A percentile compares a stretch with the other conserved stretches of the same genome.
Evolutionary conservation across 2,797 vertebrate species (phyloP).

Genomic region (Danio aesculapii): DNA sequence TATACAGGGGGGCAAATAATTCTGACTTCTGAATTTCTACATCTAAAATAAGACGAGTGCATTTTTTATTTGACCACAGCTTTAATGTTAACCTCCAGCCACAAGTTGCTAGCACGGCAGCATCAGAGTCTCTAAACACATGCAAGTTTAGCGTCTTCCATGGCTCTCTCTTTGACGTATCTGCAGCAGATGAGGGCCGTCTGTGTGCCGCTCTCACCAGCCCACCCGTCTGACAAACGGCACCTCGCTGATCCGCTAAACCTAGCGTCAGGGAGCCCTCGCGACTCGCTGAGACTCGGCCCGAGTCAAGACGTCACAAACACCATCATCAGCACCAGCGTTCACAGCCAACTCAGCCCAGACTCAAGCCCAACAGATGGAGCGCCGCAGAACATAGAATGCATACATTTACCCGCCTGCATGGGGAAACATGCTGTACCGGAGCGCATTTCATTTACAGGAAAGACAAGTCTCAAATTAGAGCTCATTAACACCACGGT

Average conservation of each 20-base stretch:
- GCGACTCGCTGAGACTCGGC: conserved; percentile 73
- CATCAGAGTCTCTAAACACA: conserved; percentile 1
- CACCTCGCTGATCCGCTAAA: conserved; percentile 68
- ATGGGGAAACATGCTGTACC: conserved; percentile 46
- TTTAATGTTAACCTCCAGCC: not conserved
- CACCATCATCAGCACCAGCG: conserved; percentile 54
- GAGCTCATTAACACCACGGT: not conserved
- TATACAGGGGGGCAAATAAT: too few species aligned
- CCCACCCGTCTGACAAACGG: conserved; percentile 85
- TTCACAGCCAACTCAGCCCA: conserved; percentile 63
- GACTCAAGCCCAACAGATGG: conserved; percentile 62
- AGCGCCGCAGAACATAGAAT: conserved; percentile 60
- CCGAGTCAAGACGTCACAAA: conserved; percentile 74
- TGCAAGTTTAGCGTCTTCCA: conserved; percentile 31
- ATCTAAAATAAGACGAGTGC: too few species aligned
- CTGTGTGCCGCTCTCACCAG: conserved; percentile 84
- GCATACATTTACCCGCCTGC: conserved; percentile 53
- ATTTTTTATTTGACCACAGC: too few species aligned
- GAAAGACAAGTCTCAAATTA: conserved; percentile 10
- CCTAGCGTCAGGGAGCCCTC: conserved; percentile 75
- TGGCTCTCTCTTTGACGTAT: conserved; percentile 71
- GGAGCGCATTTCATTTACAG: not conserved
- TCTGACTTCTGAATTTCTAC: too few species aligned
- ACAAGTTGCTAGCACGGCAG: conserved; percentile 11
- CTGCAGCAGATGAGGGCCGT: conserved; percentile 83